phyloP scores from a whole-genome alignment of 2,797 vertebrate species.

The Crocidura indochinensis region DNA sequence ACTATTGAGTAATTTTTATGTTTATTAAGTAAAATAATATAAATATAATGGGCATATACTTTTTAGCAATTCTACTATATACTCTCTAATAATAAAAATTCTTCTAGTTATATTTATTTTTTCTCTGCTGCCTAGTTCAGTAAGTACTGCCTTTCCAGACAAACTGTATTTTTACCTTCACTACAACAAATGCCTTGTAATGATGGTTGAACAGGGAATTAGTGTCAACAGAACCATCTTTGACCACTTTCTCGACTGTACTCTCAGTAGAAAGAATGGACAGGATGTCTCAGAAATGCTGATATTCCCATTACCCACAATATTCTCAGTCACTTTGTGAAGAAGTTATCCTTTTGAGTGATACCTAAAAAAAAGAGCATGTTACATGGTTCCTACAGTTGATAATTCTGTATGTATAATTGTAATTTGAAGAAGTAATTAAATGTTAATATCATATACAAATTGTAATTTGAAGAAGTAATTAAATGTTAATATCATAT shows the following conservation, averaged over 20 bases:
- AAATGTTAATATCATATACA: neutral
- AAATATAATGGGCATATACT: neutral
- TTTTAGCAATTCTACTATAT: neutral
- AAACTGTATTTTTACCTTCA: too few species aligned
- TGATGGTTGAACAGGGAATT: neutral
- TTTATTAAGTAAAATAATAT: neutral
- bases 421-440: neutral
- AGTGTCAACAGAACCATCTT: neutral
- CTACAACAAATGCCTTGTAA: neutral
- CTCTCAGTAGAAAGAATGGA: too few species aligned
- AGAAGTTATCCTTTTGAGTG: neutral
- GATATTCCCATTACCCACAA: neutral
- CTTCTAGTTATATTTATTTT: neutral
- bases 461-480: neutral
- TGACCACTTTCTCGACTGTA: neutral
- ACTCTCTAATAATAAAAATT: slow-evolving; percentile 15
- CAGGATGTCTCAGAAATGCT: too few species aligned
- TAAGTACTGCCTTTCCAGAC: neutral
- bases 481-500: neutral
- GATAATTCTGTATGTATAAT: too few species aligned
- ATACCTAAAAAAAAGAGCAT: neutral
- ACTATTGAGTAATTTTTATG: neutral
- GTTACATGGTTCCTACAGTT: too few species aligned
- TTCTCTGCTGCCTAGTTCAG: neutral
- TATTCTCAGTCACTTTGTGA: neutral